phyloP scores from a whole-genome alignment of 2,797 vertebrate species.

The Heliangelus exortis region DNA sequence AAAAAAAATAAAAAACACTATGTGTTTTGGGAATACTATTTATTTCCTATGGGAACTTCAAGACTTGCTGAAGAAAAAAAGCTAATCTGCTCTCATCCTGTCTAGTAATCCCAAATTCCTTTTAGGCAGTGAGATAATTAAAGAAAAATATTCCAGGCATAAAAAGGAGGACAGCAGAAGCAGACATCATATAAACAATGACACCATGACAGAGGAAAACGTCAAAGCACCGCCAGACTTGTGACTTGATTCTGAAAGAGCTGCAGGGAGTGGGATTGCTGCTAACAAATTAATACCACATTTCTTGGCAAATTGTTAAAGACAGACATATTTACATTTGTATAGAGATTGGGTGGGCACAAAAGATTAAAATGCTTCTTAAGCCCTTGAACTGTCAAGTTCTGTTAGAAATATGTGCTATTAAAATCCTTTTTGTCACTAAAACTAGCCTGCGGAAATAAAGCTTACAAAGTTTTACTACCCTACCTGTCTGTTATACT shows the following conservation, averaged over 20 bases:
- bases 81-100: constrained; percentile 71
- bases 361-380: constrained; percentile 73
- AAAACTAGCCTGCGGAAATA: background rate
- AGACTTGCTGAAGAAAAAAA: constrained; percentile 69
- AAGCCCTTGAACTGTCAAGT: constrained; percentile 78
- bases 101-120: constrained; percentile 72
- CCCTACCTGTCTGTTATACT: background rate
- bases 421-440: constrained; percentile 60
- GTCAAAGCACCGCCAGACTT: constrained; percentile 65
- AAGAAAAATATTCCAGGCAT: constrained; percentile 71
- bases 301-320: constrained; percentile 78
- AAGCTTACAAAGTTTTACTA: background rate
- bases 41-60: constrained; percentile 79
- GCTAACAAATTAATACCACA: constrained; percentile 82
- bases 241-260: constrained; percentile 40
- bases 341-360: constrained; percentile 80
- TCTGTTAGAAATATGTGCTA: constrained; percentile 72
- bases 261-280: constrained; percentile 56
- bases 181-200: constrained; percentile 67
- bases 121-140: constrained; percentile 72
- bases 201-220: constrained; percentile 65
- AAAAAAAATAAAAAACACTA: constrained; percentile 15
- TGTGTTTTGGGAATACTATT: constrained; percentile 65
- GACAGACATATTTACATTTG: constrained; percentile 80
- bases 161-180: constrained; percentile 70